These are phyloP conservation scores for Heliconius hortense DNA, from an alignment of 2,888 invertebrate genomes.

Conservation along the genomic window DNA sequence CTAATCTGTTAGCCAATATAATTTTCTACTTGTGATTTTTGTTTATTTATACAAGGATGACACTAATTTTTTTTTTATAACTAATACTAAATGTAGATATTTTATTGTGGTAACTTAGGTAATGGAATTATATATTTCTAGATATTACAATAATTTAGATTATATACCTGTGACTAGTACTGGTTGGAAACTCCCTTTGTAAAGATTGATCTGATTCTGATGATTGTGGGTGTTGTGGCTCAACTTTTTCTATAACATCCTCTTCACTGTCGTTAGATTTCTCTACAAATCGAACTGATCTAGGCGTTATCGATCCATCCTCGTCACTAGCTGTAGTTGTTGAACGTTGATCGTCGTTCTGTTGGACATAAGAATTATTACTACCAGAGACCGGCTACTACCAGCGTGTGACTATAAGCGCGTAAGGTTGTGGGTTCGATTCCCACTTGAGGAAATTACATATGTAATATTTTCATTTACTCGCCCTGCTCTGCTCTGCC, in stretches of 20 bases:
- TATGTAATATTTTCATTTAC: too few species aligned
- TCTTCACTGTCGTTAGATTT: constrained; percentile 67
- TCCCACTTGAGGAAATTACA: too few species aligned
- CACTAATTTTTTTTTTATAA: not conserved
- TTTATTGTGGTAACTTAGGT: not conserved
- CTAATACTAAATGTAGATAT: not conserved
- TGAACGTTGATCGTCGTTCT: constrained; percentile 73
- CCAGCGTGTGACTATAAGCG: too few species aligned
- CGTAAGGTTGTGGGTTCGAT: too few species aligned
- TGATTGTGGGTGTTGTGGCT: constrained; percentile 44
- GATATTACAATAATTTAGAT: not conserved
- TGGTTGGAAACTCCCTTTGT: constrained; percentile 55
- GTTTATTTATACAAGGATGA: not conserved
- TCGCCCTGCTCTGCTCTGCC: too few species aligned
- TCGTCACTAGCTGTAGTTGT: constrained; percentile 77
- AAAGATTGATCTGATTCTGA: constrained; percentile 50
- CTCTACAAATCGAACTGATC: constrained; percentile 86
- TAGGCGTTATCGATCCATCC: constrained; percentile 80
- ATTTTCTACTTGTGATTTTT: not conserved
- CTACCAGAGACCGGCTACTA: not conserved
- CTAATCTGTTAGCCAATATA: constrained; percentile 54
- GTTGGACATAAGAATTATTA: constrained; percentile 19
- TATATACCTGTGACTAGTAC: constrained; percentile 57
- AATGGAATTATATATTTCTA: not conserved
- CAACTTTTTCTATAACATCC: constrained; percentile 53